Evolutionary conservation across 2,888 invertebrate genomes (phyloP).

Genomic region (Bombylius discolor): DNA sequence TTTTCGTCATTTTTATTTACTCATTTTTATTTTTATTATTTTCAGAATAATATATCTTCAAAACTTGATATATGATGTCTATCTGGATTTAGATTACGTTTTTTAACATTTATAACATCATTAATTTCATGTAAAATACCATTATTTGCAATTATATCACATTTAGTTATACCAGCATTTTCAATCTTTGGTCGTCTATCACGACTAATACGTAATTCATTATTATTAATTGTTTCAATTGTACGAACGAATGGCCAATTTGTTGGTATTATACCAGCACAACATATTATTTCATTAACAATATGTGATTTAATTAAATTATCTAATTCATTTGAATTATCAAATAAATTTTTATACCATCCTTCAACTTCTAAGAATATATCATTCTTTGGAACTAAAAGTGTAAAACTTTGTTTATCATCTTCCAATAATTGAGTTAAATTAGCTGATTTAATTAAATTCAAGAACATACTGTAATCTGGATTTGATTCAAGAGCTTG

Average conservation of each 20-base stretch:
- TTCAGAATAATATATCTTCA: conserved; percentile 17
- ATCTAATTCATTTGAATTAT: conserved; percentile 22
- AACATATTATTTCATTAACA: conserved; percentile 35
- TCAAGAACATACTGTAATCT: conserved; percentile 33
- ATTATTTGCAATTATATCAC: conserved; percentile 33
- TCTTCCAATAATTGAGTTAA: conserved; percentile 28
- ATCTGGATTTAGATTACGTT: conserved; percentile 12
- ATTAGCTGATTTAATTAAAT: conserved; percentile 29
- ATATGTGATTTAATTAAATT: conserved; percentile 31
- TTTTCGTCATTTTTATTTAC: neutral
- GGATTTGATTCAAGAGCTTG: conserved; percentile 28
- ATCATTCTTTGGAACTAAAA: conserved; percentile 35
- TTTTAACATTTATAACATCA: conserved; percentile 28
- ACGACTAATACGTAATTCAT: conserved; percentile 30
- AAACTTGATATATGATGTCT: conserved; percentile 12
- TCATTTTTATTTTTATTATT: neutral
- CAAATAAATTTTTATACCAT: conserved; percentile 19
- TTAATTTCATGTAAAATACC: conserved; percentile 37
- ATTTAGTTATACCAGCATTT: conserved; percentile 36
- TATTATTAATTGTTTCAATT: conserved; percentile 30
- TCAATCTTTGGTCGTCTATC: conserved; percentile 36
- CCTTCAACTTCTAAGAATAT: conserved; percentile 32
- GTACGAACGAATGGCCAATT: conserved; percentile 37
- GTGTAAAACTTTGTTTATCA: conserved; percentile 26
- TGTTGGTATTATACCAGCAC: conserved; percentile 35